Evolutionary conservation across 1,140 invertebrate species (phyloP), one percentile per base, ranked within the genome.

Genomic region (Pseudoatta argentina): DNA sequence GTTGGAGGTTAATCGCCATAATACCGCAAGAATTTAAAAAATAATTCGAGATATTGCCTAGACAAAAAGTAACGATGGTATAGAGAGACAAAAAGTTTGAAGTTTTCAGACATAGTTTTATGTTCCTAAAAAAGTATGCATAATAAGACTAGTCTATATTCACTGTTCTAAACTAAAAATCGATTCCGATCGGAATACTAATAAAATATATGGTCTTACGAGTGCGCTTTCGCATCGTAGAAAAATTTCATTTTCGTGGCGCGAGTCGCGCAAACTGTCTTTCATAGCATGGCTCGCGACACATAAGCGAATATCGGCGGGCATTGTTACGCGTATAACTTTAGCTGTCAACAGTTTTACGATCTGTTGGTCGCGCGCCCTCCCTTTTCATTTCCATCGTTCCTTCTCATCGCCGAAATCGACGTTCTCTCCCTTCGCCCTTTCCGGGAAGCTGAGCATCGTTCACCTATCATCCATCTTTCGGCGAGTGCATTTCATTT

Each of bases 331-430:
- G 66, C 86, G 86, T 89, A 83, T 83, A 91, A 93, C 90, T 92
- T 88, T 90, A 64, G 88, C 66, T 92, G 93, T 93, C 93, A 93
- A 94, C 91, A 93, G 85, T 93, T 93, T 93, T 94, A 92, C 88
- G 91, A 92, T 85, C 90, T 55, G 57, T 63, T 75, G 34, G n/a
- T 79, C 72, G 57, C 55, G 30, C 44, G 27, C 18, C 34, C 44
- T n/a, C 75, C 57, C 57, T 48, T 48, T 79, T 34, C 14, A 14
- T 39, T 24, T n/a, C 30, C 39, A 44, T 44, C 39, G 39, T 30
- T 75, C 30, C 6, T 18, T 53, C 57, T 18, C 21, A 10, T 55
- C 57, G 53, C 75, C 16, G 51, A 79, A 87, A 88, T 82, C 59
- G 73, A 77, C 59, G 86, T 24, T 24, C 48, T 44, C 48, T 10